phyloP scores from a whole-genome alignment of 1,140 invertebrate genomes.

The Arctopsyche grandis region DNA sequence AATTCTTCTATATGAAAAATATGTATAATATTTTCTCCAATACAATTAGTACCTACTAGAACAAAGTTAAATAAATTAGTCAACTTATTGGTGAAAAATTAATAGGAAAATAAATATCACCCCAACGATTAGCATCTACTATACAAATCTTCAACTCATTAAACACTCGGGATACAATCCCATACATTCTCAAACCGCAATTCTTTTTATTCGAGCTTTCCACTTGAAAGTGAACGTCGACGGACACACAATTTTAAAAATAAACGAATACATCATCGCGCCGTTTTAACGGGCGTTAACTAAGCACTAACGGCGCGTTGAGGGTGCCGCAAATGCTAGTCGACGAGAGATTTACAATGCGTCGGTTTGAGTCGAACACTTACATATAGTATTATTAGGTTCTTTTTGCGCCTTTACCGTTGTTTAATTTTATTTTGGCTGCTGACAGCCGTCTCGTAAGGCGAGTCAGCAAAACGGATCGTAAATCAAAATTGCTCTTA shows the following conservation, averaged over 20 bases:
- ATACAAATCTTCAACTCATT: too few relatives aligned
- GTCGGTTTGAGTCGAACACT: neutral
- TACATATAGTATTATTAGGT: neutral
- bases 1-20: too few relatives aligned
- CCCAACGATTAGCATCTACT: too few relatives aligned
- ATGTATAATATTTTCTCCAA: too few relatives aligned
- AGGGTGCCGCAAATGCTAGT: slow-evolving; percentile 12
- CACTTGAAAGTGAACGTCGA: too few relatives aligned
- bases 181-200: too few relatives aligned
- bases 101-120: too few relatives aligned
- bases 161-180: too few relatives aligned
- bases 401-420: neutral
- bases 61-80: too few relatives aligned
- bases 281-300: slow-evolving; percentile 14
- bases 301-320: neutral
- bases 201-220: too few relatives aligned
- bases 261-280: slow-evolving; percentile 12
- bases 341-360: slow-evolving; percentile 19
- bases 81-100: too few relatives aligned
- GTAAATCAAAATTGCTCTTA: slow-evolving; percentile 39
- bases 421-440: slow-evolving; percentile 2
- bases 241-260: neutral
- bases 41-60: too few relatives aligned
- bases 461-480: slow-evolving; percentile 2
- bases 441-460: slow-evolving; percentile 14